These are phyloP conservation scores for Kryptolebias marmoratus DNA, from an alignment of 2,113 vertebrate species.

Conservation along the genomic window DNA sequence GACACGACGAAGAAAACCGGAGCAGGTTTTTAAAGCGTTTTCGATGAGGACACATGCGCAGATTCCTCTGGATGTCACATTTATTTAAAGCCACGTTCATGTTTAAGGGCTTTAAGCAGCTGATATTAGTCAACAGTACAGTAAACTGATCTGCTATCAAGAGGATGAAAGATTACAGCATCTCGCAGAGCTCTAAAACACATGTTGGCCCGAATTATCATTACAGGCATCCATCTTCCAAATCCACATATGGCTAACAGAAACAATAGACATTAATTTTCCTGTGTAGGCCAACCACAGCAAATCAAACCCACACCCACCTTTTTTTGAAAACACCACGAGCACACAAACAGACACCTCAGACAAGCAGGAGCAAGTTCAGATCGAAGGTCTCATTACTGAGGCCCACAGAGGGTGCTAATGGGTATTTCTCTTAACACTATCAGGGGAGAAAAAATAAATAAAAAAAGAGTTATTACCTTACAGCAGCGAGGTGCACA, in stretches of 20 bases:
- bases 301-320: constrained; percentile 48
- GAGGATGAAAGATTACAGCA: constrained; percentile 20
- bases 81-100: constrained; percentile 21
- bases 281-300: constrained; percentile 54
- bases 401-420: constrained; percentile 49
- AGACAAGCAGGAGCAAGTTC: constrained; percentile 64
- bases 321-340: constrained; percentile 21
- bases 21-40: constrained; percentile 21
- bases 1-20: constrained; percentile 29
- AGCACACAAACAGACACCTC: constrained; percentile 49
- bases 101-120: constrained; percentile 22
- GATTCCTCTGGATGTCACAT: constrained; percentile 15
- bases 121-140: constrained; percentile 27
- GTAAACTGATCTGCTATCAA: constrained; percentile 19
- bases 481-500: constrained; percentile 50
- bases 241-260: constrained; percentile 51
- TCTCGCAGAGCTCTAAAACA: constrained; percentile 21
- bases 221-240: constrained; percentile 25
- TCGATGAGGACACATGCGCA: constrained; percentile 19
- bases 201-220: constrained; percentile 28
- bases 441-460: background rate
- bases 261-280: constrained; percentile 66
- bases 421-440: constrained; percentile 54
- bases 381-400: constrained; percentile 50
- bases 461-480: background rate